Percentiles rank a stretch among this genome's conserved stretches.
Conservation (phyloP, 1,140 invertebrate genomes). For the Leptinotarsa undecemlineata region DNA sequence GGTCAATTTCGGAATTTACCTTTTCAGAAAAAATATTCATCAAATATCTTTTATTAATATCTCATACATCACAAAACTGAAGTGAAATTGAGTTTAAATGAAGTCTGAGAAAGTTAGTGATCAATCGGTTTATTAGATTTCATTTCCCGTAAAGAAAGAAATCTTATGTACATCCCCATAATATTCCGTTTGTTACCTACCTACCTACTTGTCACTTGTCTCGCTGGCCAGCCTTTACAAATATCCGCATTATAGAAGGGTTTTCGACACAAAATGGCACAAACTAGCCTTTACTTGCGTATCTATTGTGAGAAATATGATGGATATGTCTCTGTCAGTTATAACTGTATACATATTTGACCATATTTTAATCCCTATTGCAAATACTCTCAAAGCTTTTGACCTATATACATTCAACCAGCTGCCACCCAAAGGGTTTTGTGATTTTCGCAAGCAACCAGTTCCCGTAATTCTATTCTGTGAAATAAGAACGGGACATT, state of each 20-base stretch:
- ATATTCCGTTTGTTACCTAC: neutral
- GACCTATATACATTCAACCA: conserved; percentile 44
- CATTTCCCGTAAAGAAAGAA: neutral
- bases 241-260: conserved; percentile 45
- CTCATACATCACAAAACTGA: too few relatives aligned
- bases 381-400: conserved; percentile 44
- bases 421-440: conserved; percentile 43
- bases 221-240: conserved; percentile 43
- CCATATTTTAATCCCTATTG: conserved; percentile 43
- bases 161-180: neutral
- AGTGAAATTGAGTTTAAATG: neutral
- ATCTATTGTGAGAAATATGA: conserved; percentile 37
- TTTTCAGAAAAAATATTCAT: too few relatives aligned
- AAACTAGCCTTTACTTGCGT: conserved; percentile 44
- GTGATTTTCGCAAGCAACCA: conserved; percentile 38
- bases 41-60: too few relatives aligned
- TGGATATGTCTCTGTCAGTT: conserved; percentile 41
- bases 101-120: neutral
- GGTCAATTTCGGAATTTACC: too few relatives aligned
- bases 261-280: conserved; percentile 43
- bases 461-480: conserved; percentile 25
- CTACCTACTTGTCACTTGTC: conserved; percentile 47
- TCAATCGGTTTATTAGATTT: conserved; percentile 5
- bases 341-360: conserved; percentile 46
- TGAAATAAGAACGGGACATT: conserved; percentile 28